Evolutionary conservation across 2,797 vertebrate genomes (phyloP).

Genomic region (Paratrypauchen microcephalus): DNA sequence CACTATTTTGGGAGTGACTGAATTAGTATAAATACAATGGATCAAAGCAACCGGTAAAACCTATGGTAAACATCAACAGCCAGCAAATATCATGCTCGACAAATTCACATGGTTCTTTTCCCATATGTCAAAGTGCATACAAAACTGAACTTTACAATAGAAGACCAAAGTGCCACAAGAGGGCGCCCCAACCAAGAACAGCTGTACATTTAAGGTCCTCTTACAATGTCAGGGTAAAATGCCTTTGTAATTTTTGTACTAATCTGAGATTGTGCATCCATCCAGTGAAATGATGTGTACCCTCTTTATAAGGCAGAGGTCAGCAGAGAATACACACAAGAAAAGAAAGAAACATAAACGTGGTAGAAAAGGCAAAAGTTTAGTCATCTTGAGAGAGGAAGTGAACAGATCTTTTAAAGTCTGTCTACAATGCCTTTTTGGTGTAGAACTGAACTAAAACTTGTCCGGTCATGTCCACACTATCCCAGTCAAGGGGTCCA

Average conservation of each 20-base stretch:
- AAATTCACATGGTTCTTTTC: slow-evolving; percentile 57
- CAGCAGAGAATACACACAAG: slow-evolving; percentile 63
- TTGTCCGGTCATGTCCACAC: slow-evolving; percentile 47
- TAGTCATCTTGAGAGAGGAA: slow-evolving; percentile 63
- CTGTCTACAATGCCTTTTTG: slow-evolving; percentile 45
- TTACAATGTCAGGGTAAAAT: slow-evolving; percentile 45
- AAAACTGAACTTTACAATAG: slow-evolving; percentile 64
- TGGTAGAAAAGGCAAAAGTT: slow-evolving; percentile 63
- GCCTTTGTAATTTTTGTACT: slow-evolving; percentile 25
- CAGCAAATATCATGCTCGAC: slow-evolving; percentile 71
- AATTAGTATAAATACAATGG: slow-evolving; percentile 62
- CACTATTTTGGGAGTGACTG: slow-evolving; percentile 43
- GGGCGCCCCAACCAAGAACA: slow-evolving; percentile 45
- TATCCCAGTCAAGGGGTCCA: slow-evolving; percentile 42
- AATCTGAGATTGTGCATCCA: slow-evolving; percentile 45
- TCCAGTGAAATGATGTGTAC: slow-evolving; percentile 45
- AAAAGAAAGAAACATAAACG: slow-evolving; percentile 36
- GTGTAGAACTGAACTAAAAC: slow-evolving; percentile 40
- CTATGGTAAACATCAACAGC: slow-evolving; percentile 62
- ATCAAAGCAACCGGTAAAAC: slow-evolving; percentile 55
- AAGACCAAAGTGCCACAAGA: slow-evolving; percentile 66
- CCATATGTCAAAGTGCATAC: slow-evolving; percentile 67
- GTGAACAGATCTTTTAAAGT: slow-evolving; percentile 46
- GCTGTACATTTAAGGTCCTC: slow-evolving; percentile 67
- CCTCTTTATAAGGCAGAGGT: slow-evolving; percentile 72